Percentiles rank a stretch among this genome's conserved stretches.
Evolutionary conservation across 2,888 invertebrate genomes (phyloP).

Genomic region (Limnephilus auricula): DNA sequence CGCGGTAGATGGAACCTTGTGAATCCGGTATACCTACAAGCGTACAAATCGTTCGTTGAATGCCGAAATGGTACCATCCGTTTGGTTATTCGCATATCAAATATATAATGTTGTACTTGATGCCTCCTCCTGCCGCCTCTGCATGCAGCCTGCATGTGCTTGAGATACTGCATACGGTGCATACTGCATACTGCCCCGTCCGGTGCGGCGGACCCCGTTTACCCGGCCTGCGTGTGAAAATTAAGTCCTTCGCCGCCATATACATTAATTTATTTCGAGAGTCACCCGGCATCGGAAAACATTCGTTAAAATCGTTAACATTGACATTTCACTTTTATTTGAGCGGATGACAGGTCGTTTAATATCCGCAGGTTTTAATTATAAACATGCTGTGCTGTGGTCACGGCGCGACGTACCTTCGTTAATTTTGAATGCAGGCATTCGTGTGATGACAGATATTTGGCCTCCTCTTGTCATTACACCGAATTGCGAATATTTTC

Average conservation of each 20-base stretch:
- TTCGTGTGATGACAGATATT: neutral
- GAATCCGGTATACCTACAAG: too few relatives aligned
- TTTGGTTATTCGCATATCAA: neutral
- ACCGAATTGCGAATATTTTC: neutral
- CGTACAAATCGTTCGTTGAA: neutral
- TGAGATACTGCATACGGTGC: neutral
- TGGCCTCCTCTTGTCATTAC: neutral
- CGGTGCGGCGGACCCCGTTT: neutral
- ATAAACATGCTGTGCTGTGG: neutral
- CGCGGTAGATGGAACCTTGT: too few relatives aligned
- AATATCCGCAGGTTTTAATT: neutral
- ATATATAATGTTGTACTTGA: neutral
- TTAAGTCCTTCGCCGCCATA: conserved; percentile 3
- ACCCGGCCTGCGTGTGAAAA: conserved; percentile 8
- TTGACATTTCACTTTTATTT: neutral
- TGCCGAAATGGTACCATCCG: neutral
- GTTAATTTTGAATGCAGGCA: neutral
- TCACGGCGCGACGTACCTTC: neutral
- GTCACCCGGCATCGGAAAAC: neutral
- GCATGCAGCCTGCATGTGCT: too few relatives aligned
- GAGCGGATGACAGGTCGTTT: neutral
- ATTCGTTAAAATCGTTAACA: neutral
- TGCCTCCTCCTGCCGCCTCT: neutral
- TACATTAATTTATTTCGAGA: neutral
- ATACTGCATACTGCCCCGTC: neutral